phyloP scores from a whole-genome alignment of 2,797 vertebrate genomes.

The Rhinophrynus dorsalis region DNA sequence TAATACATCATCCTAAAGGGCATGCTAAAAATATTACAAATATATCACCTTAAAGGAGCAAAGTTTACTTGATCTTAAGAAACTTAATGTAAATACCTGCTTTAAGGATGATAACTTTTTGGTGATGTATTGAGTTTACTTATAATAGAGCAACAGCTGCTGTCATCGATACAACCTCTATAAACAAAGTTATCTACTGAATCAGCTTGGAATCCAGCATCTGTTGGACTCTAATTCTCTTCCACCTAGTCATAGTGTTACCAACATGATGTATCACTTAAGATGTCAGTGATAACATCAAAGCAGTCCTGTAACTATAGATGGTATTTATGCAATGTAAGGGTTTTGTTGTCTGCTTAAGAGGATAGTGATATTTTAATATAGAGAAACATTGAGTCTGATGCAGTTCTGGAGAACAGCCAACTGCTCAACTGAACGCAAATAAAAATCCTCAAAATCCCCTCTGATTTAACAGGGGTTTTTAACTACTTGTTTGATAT shows the following conservation, averaged over 20 bases:
- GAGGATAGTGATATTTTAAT: slow-evolving; percentile 20
- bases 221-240: not conserved
- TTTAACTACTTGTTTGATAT: too few species aligned
- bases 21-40: too few species aligned
- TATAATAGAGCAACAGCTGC: slow-evolving; percentile 23
- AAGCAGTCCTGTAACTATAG: not conserved
- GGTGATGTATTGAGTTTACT: slow-evolving; percentile 26
- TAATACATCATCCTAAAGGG: too few species aligned
- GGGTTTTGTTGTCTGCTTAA: not conserved
- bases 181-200: not conserved
- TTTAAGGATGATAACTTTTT: slow-evolving; percentile 9
- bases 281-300: not conserved
- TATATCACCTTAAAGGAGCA: too few species aligned
- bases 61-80: too few species aligned
- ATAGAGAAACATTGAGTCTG: not conserved
- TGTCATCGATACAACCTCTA: slow-evolving; percentile 27
- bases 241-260: not conserved
- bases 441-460: too few species aligned
- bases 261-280: not conserved
- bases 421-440: too few species aligned
- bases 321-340: not conserved
- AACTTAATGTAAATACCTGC: not conserved
- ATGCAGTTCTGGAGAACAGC: too few species aligned
- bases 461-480: too few species aligned
- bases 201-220: slow-evolving; percentile 13